Conservation (phyloP, 2,888 invertebrate genomes). For the Andrena marginata region DNA sequence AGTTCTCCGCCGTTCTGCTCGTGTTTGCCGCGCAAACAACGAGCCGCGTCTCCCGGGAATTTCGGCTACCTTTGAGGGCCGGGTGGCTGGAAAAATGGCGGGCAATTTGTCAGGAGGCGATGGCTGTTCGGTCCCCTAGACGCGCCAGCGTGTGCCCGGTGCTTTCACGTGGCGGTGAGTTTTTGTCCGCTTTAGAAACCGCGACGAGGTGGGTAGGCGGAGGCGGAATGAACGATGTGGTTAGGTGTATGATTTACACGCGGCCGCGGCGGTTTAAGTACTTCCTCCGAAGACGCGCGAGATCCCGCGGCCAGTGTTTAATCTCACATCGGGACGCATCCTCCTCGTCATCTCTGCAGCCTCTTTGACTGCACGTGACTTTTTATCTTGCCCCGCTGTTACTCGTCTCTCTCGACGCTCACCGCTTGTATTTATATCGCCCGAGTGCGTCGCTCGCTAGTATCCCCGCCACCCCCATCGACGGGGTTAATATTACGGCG, state of each 20-base stretch:
- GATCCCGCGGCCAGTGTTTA: slow-evolving; percentile 36
- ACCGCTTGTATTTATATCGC: slow-evolving; percentile 61
- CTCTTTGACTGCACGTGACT: slow-evolving; percentile 50
- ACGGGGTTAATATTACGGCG: slow-evolving; percentile 38
- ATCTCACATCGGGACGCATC: slow-evolving; percentile 40
- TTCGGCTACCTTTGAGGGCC: slow-evolving; percentile 6
- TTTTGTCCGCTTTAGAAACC: slow-evolving; percentile 1
- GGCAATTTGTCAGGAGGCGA: slow-evolving; percentile 23
- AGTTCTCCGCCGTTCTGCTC: background rate
- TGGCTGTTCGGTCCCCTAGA: background rate
- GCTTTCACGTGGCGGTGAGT: slow-evolving; percentile 9
- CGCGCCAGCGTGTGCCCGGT: background rate
- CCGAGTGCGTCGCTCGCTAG: slow-evolving; percentile 34
- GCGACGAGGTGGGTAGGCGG: background rate
- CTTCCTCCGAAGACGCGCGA: slow-evolving; percentile 25
- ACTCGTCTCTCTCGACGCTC: background rate
- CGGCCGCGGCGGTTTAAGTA: slow-evolving; percentile 35
- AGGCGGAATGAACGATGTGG: slow-evolving; percentile 9
- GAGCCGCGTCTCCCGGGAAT: background rate
- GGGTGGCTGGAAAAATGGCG: background rate
- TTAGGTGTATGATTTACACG: slow-evolving; percentile 46
- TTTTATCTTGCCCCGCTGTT: slow-evolving; percentile 56
- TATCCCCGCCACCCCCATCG: slow-evolving; percentile 38
- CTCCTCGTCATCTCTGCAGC: slow-evolving; percentile 32
- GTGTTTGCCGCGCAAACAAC: slow-evolving; percentile 47